Evolutionary conservation across 2,797 vertebrate genomes (phyloP), one percentile per base, ranked within the genome.

Genomic region (Sebastes variabilis): DNA sequence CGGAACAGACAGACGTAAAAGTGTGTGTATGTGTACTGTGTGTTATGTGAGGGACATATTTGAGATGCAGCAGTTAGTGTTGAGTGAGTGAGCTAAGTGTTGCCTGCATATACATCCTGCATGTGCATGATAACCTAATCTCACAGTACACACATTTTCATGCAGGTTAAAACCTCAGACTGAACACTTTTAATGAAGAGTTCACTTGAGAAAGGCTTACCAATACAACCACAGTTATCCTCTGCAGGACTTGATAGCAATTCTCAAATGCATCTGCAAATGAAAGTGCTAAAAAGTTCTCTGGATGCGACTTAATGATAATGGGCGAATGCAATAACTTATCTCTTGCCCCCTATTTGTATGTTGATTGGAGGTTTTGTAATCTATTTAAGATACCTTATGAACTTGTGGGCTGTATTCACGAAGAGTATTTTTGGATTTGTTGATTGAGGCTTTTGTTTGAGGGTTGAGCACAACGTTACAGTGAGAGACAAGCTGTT

Each of bases 91-190:
- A 49, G 24, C 11, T 42, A 34, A 55, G 55, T n/a, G 49, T 81
- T 66, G 55, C 59, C 60, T 78, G 46, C 62, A 65, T 85, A 77
- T 27, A 66, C 25, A 49, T 69, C 22, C 58, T 80, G 74, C 65
- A 66, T 36, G 42, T 38, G 38, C 25, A 25, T 36, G 66, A 72
- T 85, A 80, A 61, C 55, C 66, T 81, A 84, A 80, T 83, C 77
- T 71, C 61, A 22, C 32, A 74, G 59, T 24, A 16, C 67, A 87
- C 77, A 72, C 68, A 42, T 60, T 52, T 54, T 58, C 9, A 55
- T 69, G 14, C 59, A 73, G 75, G 36, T 83, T 68, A 68, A 76
- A 62, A 80, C 29, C 42, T 52, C 5, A 22, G 27, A 77, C 78
- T 59, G 25, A 82, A 76, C 4, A 3, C n/a, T 52, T 64, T 81